Conservation (phyloP, 2,888 invertebrate species). For the Drosophila siamana region DNA sequence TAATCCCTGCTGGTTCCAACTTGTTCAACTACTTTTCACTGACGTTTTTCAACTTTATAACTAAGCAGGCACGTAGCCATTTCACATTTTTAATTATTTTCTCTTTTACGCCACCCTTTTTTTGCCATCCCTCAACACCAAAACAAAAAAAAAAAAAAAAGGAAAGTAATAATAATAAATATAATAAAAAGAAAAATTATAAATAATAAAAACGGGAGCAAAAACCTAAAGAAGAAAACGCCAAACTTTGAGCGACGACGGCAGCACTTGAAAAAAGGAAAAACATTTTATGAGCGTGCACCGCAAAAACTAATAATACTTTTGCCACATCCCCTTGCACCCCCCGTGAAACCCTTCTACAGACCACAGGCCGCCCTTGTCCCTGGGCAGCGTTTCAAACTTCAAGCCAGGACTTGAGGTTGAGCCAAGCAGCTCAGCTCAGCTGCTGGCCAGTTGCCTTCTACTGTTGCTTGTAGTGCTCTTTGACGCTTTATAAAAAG, state of each 20-base stretch:
- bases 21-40: conserved; percentile 43
- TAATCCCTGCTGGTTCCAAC: conserved; percentile 23
- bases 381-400: conserved; percentile 49
- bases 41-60: conserved; percentile 62
- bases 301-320: conserved; percentile 78
- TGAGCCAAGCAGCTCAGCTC: conserved; percentile 60
- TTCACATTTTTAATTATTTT: conserved; percentile 75
- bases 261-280: conserved; percentile 55
- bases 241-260: conserved; percentile 54
- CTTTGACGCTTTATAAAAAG: conserved; percentile 37
- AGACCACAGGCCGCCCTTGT: conserved; percentile 14
- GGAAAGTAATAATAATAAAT: background rate
- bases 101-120: conserved; percentile 30
- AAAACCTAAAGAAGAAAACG: conserved; percentile 27
- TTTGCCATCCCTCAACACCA: conserved; percentile 13
- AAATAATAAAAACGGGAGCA: conserved; percentile 29
- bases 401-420: conserved; percentile 69
- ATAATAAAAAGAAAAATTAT: conserved; percentile 19
- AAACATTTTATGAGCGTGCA: conserved; percentile 74
- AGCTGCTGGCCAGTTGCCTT: conserved; percentile 44
- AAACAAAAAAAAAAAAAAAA: conserved; percentile 1
- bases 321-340: conserved; percentile 42
- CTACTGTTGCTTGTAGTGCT: conserved; percentile 37
- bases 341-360: conserved; percentile 9
- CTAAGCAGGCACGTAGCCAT: conserved; percentile 56